A percentile compares a stretch with the other conserved stretches of the same genome.
Conservation (phyloP, 2,113 vertebrate species). For the Lophochroa leadbeateri region DNA sequence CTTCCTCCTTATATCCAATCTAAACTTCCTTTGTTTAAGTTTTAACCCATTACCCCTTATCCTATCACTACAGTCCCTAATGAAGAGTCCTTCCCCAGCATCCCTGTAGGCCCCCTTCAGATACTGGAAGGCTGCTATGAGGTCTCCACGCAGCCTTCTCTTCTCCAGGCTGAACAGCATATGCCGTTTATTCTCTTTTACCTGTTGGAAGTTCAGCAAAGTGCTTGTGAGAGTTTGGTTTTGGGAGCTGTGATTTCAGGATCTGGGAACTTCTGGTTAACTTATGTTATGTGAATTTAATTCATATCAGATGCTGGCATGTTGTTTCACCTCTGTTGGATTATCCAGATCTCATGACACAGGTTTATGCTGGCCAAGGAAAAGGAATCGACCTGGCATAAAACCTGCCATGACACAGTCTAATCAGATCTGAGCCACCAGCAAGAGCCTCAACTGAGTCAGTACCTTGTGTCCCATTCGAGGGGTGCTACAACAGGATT, state of each 20-base stretch:
- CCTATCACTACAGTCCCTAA: too few species aligned
- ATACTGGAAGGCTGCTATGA: too few species aligned
- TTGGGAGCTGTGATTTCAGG: not conserved
- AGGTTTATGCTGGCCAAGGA: not conserved
- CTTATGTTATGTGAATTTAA: fast-evolving
- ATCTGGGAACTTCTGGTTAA: not conserved
- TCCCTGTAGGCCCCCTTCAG: too few species aligned
- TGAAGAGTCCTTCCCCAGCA: too few species aligned
- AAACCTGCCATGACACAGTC: fast-evolving
- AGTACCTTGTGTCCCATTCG: fast-evolving
- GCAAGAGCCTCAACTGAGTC: not conserved
- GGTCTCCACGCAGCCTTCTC: too few species aligned
- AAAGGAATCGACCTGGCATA: not conserved
- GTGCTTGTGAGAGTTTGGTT: not conserved
- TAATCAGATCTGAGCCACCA: not conserved
- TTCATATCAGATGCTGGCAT: not conserved
- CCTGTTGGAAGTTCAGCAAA: not conserved
- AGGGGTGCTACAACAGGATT: not conserved
- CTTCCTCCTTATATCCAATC: too few species aligned
- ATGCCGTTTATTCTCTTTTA: not conserved
- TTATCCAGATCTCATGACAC: not conserved
- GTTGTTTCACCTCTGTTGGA: not conserved
- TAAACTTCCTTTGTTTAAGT: too few species aligned
- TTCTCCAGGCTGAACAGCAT: too few species aligned
- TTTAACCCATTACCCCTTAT: too few species aligned